Evolutionary conservation across 2,113 vertebrate species (phyloP).

Genomic region (Empidonax alnorum): DNA sequence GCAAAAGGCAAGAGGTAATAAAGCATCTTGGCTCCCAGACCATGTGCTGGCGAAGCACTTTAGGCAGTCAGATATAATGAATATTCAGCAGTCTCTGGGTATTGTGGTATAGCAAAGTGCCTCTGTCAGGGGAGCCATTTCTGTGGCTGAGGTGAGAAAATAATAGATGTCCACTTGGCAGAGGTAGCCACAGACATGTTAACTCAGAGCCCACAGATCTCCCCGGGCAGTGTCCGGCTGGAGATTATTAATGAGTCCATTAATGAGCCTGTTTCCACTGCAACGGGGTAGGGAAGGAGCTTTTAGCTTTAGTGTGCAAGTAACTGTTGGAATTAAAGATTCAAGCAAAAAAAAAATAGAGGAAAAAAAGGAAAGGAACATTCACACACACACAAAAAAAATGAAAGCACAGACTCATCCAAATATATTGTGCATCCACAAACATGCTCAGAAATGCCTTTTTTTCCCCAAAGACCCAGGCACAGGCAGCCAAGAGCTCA

Average conservation of each 20-base stretch:
- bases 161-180: constrained; percentile 52
- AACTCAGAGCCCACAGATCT: neutral
- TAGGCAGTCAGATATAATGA: constrained; percentile 2
- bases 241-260: constrained; percentile 9
- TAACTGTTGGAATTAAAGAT: neutral
- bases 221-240: neutral
- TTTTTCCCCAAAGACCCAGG: rapidly evolving
- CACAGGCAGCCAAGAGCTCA: neutral
- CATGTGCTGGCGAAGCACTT: constrained; percentile 28
- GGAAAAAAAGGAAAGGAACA: neutral
- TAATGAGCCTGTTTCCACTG: neutral
- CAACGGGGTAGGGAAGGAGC: neutral
- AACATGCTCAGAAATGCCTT: neutral
- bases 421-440: neutral
- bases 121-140: constrained; percentile 32
- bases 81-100: constrained; percentile 54
- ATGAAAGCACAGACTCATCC: neutral
- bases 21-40: constrained; percentile 3
- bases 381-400: neutral
- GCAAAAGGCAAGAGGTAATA: constrained; percentile 6
- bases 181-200: constrained; percentile 10
- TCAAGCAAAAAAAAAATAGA: neutral
- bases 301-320: neutral
- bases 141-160: constrained; percentile 43
- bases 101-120: constrained; percentile 46